Base-by-base conservation (phyloP, 1,140 invertebrate genomes). In the Drosophila yakuba region DNA sequence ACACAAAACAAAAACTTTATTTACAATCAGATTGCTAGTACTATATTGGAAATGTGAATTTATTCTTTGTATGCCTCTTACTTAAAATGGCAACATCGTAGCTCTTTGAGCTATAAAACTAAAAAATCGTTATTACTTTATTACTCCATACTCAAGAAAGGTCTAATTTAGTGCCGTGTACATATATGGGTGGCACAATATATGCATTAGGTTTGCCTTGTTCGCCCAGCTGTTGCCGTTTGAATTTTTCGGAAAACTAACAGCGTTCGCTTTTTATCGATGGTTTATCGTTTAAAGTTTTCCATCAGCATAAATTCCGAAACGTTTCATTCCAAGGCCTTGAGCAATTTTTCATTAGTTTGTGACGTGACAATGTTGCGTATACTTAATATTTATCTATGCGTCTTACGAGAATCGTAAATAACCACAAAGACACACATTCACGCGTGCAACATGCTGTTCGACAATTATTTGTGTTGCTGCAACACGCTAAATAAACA, bases 381-480 rank as follows among this genome's bases (percentile, higher is more conserved):
- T 72, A 72, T 71, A 58, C 68, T 72, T 58, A 58, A 72, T 72
- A 71, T 72, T 72, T 72, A 72, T 72, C 68, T 55, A 80, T 76
- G 77, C 72, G 72, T 59, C 72, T 63, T 75, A 59, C 51, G 72
- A 84, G 67, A 83, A 67, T 83, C 84, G 74, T 89, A 88, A 89
- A 88, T 88, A 88, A 88, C 54, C 67, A 57, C 74, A 48, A 35
- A 45, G 23, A 64, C 36, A 43, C 25, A 39, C 36, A 51, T 15
- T 67, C 77, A 48, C 63, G 71, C 50, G 51, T 66, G 84, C 84
- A 83, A 88, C 83, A 88, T 88, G 84, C 83, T 89, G 84, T 74
- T 84, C 73, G 83, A 88, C 83, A 88, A 88, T 88, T 88, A 88
- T 89, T 88, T 88, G 83, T 83, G 80, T 89, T 86, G 84, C 80